Evolutionary conservation across 1,140 invertebrate genomes (phyloP), one percentile per base, ranked within the genome.

Genomic region (Bactericera cockerelli): DNA sequence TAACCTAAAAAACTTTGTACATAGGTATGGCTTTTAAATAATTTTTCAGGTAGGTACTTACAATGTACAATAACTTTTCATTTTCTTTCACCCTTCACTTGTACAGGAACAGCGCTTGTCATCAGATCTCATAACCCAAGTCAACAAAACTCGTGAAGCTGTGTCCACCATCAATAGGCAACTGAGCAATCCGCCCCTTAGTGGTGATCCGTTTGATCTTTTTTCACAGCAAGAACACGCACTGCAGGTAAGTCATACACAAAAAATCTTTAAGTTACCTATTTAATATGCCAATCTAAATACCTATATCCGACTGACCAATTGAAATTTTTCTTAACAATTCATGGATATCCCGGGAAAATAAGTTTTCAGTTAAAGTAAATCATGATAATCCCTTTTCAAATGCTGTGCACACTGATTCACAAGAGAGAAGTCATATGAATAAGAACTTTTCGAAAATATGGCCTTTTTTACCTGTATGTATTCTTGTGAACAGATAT

Each of bases 161-260:
- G 67, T 80, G 16, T 74, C 76, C 36, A 74, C 78, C 28, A 72
- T 81, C 13, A 76, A 75, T 22, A 72, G 77, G 58, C 74, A 77
- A 55, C 63, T 77, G 2, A 65, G 64, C 55, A 26, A 33, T 68
- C 65, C 71, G 26, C 78, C 79, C 16, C 70, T 84, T 1, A 74
- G 69, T 63, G 77, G 77, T 0, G 74, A 76, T 56, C 78, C 81
- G 65, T 85, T 78, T 68, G 80, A 84, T 64, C 70, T 81, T 28
- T 81, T 84, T 65, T 70, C 74, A 25, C 72, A 74, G 62, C 82
- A 86, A 68, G 81, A 84, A 65, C 79, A 81, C 55, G 65, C 68
- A 26, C 62, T 76, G 19, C 70, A 74, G 69, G 75, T 75, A 66
- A 61, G 59, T 53, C 14, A n/a, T 59, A n/a, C 24, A 58, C 39